Conservation (phyloP, 2,888 invertebrate species). For the Acanthosepion lycidas region DNA sequence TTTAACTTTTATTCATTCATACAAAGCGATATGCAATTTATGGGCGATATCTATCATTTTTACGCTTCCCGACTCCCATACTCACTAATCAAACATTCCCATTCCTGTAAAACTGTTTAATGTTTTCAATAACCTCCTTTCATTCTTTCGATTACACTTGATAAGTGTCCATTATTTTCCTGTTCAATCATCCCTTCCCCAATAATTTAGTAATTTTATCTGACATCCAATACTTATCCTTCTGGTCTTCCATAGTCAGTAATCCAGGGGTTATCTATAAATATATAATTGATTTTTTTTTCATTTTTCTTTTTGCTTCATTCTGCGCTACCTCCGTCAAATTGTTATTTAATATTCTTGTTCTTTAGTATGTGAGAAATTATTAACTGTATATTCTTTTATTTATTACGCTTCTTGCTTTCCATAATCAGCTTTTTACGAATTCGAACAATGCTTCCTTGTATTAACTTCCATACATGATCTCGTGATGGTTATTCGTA, state of each 20-base stretch:
- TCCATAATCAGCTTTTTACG: background rate
- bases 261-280: background rate
- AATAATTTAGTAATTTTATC: background rate
- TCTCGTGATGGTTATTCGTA: background rate
- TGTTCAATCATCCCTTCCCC: background rate
- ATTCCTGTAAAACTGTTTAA: background rate
- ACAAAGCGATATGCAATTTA: background rate
- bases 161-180: background rate
- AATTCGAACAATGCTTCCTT: background rate
- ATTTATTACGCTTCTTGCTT: background rate
- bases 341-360: background rate
- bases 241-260: conserved; percentile 33
- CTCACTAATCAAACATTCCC: background rate
- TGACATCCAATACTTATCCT: background rate
- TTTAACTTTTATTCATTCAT: background rate
- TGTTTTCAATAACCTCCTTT: background rate
- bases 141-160: background rate
- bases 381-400: background rate
- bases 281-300: background rate
- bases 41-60: background rate
- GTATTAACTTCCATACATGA: background rate
- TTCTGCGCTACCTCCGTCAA: background rate
- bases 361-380: background rate
- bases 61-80: background rate
- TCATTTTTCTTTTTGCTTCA: background rate